These are phyloP conservation scores for Chondrosia reniformis DNA, from an alignment of 37 sponge, comb jelly and placozoan genomes.

Conservation along the genomic window DNA sequence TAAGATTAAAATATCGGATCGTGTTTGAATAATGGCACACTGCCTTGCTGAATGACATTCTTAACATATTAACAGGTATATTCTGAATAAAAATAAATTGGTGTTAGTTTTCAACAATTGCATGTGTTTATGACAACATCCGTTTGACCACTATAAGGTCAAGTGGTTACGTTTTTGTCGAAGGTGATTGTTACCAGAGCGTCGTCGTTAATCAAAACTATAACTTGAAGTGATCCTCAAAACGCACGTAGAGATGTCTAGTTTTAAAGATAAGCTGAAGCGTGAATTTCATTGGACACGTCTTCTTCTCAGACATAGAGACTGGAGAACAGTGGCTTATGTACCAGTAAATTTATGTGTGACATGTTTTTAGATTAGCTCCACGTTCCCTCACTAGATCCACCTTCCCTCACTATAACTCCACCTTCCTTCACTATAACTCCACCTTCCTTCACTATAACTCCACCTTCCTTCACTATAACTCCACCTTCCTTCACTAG, in stretches of 20 bases:
- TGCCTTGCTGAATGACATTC: too few relatives aligned
- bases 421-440: not conserved
- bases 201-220: too few relatives aligned
- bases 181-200: too few relatives aligned
- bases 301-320: slow-evolving; percentile 18
- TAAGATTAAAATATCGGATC: too few relatives aligned
- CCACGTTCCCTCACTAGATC: not conserved
- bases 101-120: too few relatives aligned
- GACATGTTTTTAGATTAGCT: too few relatives aligned
- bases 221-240: not conserved
- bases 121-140: too few relatives aligned
- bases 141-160: too few relatives aligned
- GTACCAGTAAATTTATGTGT: slow-evolving; percentile 30
- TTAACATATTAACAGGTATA: too few relatives aligned
- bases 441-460: not conserved
- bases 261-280: not conserved
- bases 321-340: slow-evolving; percentile 31
- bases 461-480: not conserved
- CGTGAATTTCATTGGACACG: slow-evolving; percentile 23
- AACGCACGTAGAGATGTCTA: not conserved
- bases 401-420: not conserved
- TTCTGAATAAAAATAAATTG: too few relatives aligned
- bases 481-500: not conserved
- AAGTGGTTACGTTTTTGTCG: too few relatives aligned
- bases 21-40: too few relatives aligned